phyloP scores from a whole-genome alignment of 1,140 invertebrate species.

The Heterodera carotae region DNA sequence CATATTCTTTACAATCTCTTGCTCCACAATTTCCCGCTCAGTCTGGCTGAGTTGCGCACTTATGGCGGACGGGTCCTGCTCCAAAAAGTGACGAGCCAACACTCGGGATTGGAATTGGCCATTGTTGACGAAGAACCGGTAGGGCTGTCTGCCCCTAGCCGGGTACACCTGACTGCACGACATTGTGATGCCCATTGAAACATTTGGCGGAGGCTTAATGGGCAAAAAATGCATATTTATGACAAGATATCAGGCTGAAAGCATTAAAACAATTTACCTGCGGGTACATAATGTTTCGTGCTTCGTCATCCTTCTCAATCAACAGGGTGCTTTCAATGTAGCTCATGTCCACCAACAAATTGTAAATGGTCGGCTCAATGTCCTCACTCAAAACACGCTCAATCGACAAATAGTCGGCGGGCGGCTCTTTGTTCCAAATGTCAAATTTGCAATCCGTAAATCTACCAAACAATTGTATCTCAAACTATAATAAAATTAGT shows the following conservation, averaged over 20 bases:
- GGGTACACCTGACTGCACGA: slow-evolving; percentile 44
- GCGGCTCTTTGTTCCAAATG: slow-evolving; percentile 39
- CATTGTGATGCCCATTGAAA: slow-evolving; percentile 36
- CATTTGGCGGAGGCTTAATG: slow-evolving; percentile 53
- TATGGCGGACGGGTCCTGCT: not conserved
- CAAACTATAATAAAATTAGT: not conserved
- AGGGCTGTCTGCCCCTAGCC: slow-evolving; percentile 20
- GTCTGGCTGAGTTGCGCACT: slow-evolving; percentile 2
- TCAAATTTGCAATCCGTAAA: slow-evolving; percentile 36
- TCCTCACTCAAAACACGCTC: slow-evolving; percentile 36
- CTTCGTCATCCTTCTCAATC: slow-evolving; percentile 49
- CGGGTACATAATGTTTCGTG: slow-evolving; percentile 49
- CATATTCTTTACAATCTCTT: slow-evolving; percentile 11
- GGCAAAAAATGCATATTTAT: not conserved
- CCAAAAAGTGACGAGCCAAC: slow-evolving; percentile 12
- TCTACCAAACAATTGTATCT: not conserved
- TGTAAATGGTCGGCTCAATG: slow-evolving; percentile 46
- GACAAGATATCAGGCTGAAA: not conserved
- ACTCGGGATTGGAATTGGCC: slow-evolving; percentile 7
- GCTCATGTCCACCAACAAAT: slow-evolving; percentile 39
- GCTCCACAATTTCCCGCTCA: not conserved
- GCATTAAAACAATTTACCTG: slow-evolving; percentile 22
- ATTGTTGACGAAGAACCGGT: slow-evolving; percentile 41
- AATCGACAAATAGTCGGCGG: slow-evolving; percentile 35
- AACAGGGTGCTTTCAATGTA: slow-evolving; percentile 43